Evolutionary conservation across 2,888 invertebrate species (phyloP), one percentile per base, ranked within the genome.

Genomic region (Mythimna albipuncta): DNA sequence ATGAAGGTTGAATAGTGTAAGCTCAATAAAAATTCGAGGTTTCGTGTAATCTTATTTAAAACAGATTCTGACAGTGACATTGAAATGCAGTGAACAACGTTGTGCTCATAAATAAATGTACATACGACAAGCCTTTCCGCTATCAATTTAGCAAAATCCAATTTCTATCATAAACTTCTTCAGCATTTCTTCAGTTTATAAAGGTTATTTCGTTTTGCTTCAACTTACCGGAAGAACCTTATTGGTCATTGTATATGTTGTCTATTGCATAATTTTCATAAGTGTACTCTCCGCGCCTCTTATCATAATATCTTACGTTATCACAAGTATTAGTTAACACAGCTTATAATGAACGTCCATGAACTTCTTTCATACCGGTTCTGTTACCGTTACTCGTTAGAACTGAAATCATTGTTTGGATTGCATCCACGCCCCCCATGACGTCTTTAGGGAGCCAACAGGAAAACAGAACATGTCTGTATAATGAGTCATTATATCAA

Each of bases 361-460:
- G 69, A 83, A 83, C 80, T 83, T 59, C 57, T 69, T 79, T 52
- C 32, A 58, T 58, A 68, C 47, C 62, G 50, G 57, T 69, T 83
- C 7, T 21, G 55, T 57, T 52, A 59, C 54, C 65, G 66, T 74
- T 69, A 54, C 67, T 64, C 16, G 35, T 73, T 57, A 54, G 55
- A 63, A 63, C 55, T 66, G 35, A 61, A 59, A 72, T 78, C 35
- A 67, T 79, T 47, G 59, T 78, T 72, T 58, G 78, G 64, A 67
- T 59, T 67, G 44, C 54, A 38, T 55, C 19, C 79, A 68, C 68
- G 62, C 10, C 70, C 81, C 54, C 57, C 52, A 11, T 80, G 70
- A 83, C 68, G 81, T 80, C 68, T 79, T 11, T n/a, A 62, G 54
- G 66, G 52, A 54, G 52, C 64, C 38, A 54, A 44, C 47, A 75